A percentile compares a stretch with the other conserved stretches of the same genome.
phyloP scores from a whole-genome alignment of 2,113 vertebrate genomes.

The Chionis minor region DNA sequence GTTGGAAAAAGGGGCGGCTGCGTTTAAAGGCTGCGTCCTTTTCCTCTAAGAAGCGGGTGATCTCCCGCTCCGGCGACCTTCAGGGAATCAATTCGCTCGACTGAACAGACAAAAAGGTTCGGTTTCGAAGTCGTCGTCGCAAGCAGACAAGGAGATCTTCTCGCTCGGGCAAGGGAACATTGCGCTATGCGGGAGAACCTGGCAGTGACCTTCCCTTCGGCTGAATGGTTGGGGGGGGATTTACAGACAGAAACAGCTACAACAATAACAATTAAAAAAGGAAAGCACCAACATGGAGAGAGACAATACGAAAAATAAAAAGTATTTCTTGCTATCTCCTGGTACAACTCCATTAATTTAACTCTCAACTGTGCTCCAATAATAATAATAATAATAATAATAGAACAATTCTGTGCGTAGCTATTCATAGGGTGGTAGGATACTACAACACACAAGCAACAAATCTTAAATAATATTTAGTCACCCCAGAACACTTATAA shows the following conservation, averaged over 20 bases:
- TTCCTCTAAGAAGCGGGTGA: neutral
- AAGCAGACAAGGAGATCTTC: neutral
- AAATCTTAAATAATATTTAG: neutral
- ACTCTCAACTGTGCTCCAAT: neutral
- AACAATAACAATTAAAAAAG: neutral
- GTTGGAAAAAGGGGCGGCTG: neutral
- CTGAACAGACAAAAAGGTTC: neutral
- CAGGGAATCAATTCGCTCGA: neutral
- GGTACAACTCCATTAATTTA: neutral
- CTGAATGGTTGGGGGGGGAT: neutral
- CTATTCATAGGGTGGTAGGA: neutral
- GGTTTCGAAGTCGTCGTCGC: neutral
- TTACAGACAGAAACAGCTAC: conserved; percentile 39
- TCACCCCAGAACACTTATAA: neutral
- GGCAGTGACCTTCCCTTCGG: neutral
- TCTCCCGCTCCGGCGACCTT: neutral
- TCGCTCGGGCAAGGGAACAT: neutral
- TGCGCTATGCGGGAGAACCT: neutral
- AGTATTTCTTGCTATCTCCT: neutral
- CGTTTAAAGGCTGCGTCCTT: neutral
- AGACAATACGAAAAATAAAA: neutral
- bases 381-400: neutral
- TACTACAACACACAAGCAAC: neutral
- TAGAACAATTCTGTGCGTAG: neutral
- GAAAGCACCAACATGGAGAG: neutral